These are phyloP conservation scores for Psix sp. DNA, from an alignment of 1,140 invertebrate genomes.

Conservation along the genomic window DNA sequence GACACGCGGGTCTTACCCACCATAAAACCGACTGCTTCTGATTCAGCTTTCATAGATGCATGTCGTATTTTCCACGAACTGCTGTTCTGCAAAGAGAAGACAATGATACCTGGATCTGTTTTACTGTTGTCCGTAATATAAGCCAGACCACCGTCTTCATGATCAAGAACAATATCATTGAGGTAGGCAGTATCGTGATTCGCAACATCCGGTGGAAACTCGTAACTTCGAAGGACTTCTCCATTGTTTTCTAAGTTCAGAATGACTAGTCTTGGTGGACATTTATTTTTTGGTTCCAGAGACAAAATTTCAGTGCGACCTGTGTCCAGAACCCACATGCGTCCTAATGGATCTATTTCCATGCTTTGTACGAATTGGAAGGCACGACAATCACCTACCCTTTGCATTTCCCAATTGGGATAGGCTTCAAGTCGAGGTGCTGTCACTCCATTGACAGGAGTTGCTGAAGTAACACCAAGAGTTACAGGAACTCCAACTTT, in stretches of 20 bases:
- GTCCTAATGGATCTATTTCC: slow-evolving; percentile 82
- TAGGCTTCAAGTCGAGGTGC: slow-evolving; percentile 81
- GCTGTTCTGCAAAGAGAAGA: slow-evolving; percentile 80
- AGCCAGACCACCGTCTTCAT: slow-evolving; percentile 81
- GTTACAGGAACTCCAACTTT: slow-evolving; percentile 82
- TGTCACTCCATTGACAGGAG: slow-evolving; percentile 73
- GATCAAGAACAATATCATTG: slow-evolving; percentile 83
- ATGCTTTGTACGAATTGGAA: slow-evolving; percentile 84
- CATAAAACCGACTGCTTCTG: slow-evolving; percentile 78
- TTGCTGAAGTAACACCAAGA: slow-evolving; percentile 78
- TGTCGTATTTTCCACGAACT: slow-evolving; percentile 84
- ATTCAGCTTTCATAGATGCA: slow-evolving; percentile 79
- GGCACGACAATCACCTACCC: slow-evolving; percentile 79
- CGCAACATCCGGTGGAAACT: slow-evolving; percentile 78
- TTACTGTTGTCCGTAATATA: slow-evolving; percentile 83
- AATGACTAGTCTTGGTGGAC: slow-evolving; percentile 82
- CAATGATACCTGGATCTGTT: slow-evolving; percentile 83
- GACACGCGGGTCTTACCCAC: slow-evolving; percentile 79
- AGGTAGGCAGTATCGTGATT: slow-evolving; percentile 78
- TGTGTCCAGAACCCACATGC: slow-evolving; percentile 85
- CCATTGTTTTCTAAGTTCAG: slow-evolving; percentile 81
- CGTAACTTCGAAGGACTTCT: slow-evolving; percentile 77
- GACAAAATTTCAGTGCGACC: slow-evolving; percentile 78
- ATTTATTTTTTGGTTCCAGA: slow-evolving; percentile 73
- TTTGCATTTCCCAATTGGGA: slow-evolving; percentile 83